Base-by-base conservation (phyloP, 2,888 invertebrate genomes). In the Hydropsyche betteni region DNA sequence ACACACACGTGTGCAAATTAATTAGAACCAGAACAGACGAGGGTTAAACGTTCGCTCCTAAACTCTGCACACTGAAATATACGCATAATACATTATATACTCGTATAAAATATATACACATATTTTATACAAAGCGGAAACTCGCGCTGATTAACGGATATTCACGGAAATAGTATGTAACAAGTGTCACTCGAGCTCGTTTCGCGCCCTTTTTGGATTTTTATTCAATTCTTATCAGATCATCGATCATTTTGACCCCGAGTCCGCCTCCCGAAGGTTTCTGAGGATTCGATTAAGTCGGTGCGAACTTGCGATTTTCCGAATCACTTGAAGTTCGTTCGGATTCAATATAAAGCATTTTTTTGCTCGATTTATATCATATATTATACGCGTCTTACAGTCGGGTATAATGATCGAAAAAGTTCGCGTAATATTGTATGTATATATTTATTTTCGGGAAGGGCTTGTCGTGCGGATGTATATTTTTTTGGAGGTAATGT, bases 201-300 rank as follows among this genome's bases (percentile, higher is more conserved):
- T 53, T 53, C 53, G 14, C 53, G 51, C 51, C 8, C 5, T 24
- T 14, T 58, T 58, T 58, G 16, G 58, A 58, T 58, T 53, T 53
- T 58, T 24, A 5, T 53, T 53, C 53, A 44, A 44, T 58, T 58
- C 16, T 24, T 58, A 58, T 58, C 14, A 7, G 58, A 53, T 53
- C 53, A 16, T 58, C 58, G 58, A 58, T 58, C 58, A 58, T 58
- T 58, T 58, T 16, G 58, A 58, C 14, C 24, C 8, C 58, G 24
- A 14, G 14, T 16, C 14, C 16, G 24, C 24, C 16, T 24, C 24
- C 24, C 24, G 14, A 16, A 58, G 16, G 58, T 14, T 51, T 8
- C 51, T 53, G 53, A 14, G 58, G 44, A 44, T 44, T 58, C 58
- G 58, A 58, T 58, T 58, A 16, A 58, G 58, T 58, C 24, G 44